These are phyloP conservation scores for Tetramorium parvispinum DNA, from an alignment of 1,140 invertebrate genomes.

Conservation along the genomic window DNA sequence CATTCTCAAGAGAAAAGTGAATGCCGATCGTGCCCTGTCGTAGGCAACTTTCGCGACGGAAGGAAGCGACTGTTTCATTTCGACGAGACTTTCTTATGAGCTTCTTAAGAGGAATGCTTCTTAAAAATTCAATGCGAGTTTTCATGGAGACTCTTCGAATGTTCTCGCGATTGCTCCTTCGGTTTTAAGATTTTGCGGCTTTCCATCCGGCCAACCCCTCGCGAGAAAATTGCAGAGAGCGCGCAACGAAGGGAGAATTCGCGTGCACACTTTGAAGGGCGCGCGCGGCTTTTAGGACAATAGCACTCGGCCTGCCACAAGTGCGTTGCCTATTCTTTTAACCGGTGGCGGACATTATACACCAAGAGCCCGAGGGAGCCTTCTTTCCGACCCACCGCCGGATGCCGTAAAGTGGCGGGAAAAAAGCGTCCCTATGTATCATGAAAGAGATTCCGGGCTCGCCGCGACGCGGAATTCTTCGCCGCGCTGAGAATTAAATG, in stretches of 20 bases:
- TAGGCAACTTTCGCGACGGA: background rate
- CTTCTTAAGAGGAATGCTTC: background rate
- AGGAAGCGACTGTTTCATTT: background rate
- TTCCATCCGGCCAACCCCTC: background rate
- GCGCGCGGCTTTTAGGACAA: conserved; percentile 74
- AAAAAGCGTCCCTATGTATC: conserved; percentile 50
- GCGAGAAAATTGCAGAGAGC: conserved; percentile 29
- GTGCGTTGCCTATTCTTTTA: conserved; percentile 75
- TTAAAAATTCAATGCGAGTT: conserved; percentile 35
- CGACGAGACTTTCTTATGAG: background rate
- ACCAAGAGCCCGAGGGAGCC: conserved; percentile 51
- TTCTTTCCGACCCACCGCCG: conserved; percentile 59
- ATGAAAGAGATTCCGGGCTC: conserved; percentile 32
- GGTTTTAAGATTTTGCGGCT: conserved; percentile 62
- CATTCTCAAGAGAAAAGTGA: background rate
- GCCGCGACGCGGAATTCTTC: conserved; percentile 6
- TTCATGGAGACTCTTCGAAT: background rate
- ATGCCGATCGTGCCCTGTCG: background rate
- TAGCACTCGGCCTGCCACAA: conserved; percentile 67
- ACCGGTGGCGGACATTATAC: conserved; percentile 70
- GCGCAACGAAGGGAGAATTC: conserved; percentile 31
- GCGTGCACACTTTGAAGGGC: conserved; percentile 39
- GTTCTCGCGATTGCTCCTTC: conserved; percentile 62
- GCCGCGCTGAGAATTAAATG: conserved; percentile 4
- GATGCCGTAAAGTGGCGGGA: conserved; percentile 60